Percentiles rank a stretch among this genome's conserved stretches.
Evolutionary conservation across 2,888 invertebrate species (phyloP).

Genomic region (Spodoptera exigua): DNA sequence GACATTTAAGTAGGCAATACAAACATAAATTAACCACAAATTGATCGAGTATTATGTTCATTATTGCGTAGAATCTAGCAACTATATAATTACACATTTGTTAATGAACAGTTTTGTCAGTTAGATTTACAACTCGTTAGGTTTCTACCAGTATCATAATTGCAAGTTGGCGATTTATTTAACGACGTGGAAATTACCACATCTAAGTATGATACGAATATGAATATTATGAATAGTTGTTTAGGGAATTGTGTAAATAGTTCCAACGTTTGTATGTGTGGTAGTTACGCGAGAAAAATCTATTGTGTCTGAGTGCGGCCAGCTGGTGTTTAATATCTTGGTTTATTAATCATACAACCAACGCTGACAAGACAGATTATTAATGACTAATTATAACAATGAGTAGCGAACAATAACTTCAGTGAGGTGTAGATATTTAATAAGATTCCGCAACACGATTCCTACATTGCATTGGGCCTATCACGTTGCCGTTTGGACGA

Average conservation of each 20-base stretch:
- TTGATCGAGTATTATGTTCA: constrained; percentile 56
- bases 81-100: constrained; percentile 56
- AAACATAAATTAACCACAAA: constrained; percentile 60
- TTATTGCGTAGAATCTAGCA: constrained; percentile 53
- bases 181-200: constrained; percentile 36
- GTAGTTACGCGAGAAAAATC: constrained; percentile 47
- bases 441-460: constrained; percentile 84
- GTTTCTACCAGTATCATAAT: constrained; percentile 42
- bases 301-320: constrained; percentile 54
- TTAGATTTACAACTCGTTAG: constrained; percentile 44
- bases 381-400: constrained; percentile 84
- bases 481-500: constrained; percentile 80
- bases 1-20: constrained; percentile 52
- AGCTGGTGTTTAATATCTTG: constrained; percentile 65
- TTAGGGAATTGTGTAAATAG: constrained; percentile 26
- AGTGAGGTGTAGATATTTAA: constrained; percentile 77
- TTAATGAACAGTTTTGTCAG: constrained; percentile 56
- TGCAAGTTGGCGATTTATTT: constrained; percentile 37
- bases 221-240: constrained; percentile 31
- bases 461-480: constrained; percentile 77
- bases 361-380: constrained; percentile 79
- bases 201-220: constrained; percentile 35
- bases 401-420: constrained; percentile 81
- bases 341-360: constrained; percentile 75
- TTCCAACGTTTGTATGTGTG: constrained; percentile 24